Conservation (phyloP, 2,113 vertebrate genomes). For the human region DNA sequence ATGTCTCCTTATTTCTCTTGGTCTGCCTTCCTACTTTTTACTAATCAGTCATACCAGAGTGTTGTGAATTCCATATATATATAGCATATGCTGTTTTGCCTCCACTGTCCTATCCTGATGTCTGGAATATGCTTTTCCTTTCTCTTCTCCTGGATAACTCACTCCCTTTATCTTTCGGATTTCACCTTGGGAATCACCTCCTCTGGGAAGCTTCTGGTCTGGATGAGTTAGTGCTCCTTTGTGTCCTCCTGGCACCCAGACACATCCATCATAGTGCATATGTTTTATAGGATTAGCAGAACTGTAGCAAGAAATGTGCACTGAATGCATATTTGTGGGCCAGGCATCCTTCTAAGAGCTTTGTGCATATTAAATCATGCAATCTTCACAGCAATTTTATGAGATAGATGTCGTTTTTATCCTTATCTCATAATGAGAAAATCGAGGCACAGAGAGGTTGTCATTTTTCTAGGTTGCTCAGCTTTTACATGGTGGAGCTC, state of each 20-base stretch:
- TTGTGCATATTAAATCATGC: not conserved
- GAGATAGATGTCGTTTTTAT: not conserved
- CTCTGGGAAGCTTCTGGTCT: not conserved
- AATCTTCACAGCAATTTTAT: not conserved
- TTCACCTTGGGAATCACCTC: not conserved
- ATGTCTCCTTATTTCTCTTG: not conserved
- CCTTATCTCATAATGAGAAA: not conserved
- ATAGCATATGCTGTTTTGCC: not conserved
- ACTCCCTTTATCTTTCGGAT: not conserved
- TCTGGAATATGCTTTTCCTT: not conserved
- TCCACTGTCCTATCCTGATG: not conserved
- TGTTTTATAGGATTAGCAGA: not conserved
- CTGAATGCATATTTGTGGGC: not conserved
- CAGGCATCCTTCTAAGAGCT: not conserved
- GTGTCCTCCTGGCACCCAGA: no score
- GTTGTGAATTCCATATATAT: not conserved
- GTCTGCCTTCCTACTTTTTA: not conserved
- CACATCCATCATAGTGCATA: fast-evolving
- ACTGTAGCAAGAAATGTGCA: fast-evolving
- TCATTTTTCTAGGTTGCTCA: not conserved
- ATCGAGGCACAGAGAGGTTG: not conserved
- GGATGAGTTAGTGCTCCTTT: not conserved
- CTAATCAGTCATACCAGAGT: not conserved
- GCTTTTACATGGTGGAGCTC: not conserved
- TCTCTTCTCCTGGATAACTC: not conserved